phyloP scores from a whole-genome alignment of 2,113 vertebrate species.

The Shinisaurus crocodilurus region DNA sequence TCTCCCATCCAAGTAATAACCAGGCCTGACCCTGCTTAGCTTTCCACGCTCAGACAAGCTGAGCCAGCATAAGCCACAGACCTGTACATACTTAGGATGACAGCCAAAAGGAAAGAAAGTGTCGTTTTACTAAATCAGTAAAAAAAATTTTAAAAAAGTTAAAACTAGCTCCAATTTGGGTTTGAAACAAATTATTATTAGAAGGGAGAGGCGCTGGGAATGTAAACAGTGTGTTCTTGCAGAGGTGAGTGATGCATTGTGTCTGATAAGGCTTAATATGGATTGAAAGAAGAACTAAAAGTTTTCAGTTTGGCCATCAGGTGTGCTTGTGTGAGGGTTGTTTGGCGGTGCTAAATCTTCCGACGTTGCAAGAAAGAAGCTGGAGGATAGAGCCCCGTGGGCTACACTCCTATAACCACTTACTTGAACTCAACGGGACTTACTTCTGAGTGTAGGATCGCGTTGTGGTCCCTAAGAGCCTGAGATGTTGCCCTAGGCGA shows the following conservation, averaged over 20 bases:
- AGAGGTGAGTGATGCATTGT: not conserved
- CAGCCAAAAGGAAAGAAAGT: not conserved
- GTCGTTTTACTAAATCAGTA: not conserved
- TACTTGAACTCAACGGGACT: no score
- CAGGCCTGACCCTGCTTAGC: no score
- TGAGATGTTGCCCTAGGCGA: not conserved
- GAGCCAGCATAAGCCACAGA: no score
- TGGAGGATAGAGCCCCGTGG: not conserved
- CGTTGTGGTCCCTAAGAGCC: not conserved
- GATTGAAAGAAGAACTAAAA: constrained; percentile 3
- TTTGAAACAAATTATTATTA: not conserved
- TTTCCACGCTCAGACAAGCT: no score
- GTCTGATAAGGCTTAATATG: constrained; percentile 10
- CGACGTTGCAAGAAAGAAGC: not conserved
- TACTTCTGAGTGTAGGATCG: no score
- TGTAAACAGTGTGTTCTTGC: not conserved
- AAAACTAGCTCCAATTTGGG: not conserved
- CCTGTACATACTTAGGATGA: not conserved
- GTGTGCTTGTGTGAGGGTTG: not conserved
- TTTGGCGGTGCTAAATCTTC: constrained; percentile 12
- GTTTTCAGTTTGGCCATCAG: not conserved
- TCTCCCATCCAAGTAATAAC: no score
- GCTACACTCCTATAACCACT: not conserved
- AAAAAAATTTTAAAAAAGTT: not conserved
- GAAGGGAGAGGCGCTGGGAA: not conserved